These are phyloP conservation scores for Halichondria panicea DNA, from an alignment of 37 sponge, comb jelly and placozoan genomes.

Conservation along the genomic window DNA sequence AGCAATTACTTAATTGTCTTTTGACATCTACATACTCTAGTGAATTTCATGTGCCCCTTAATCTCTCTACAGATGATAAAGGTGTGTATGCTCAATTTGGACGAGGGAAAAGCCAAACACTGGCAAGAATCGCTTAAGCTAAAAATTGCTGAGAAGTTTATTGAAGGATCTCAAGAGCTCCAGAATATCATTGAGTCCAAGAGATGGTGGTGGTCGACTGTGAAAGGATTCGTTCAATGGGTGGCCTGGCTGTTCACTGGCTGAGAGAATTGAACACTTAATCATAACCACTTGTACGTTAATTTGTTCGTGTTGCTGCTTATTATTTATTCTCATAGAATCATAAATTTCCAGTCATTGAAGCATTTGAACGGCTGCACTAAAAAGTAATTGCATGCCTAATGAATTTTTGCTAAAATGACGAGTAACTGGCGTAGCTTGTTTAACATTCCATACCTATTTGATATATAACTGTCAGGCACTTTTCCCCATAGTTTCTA, in stretches of 20 bases:
- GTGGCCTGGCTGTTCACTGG: slow-evolving; percentile 33
- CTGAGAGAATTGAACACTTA: not conserved
- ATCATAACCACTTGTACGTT: no score
- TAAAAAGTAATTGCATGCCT: no score
- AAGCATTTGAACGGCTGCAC: no score
- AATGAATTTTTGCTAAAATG: no score
- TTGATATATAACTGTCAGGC: no score
- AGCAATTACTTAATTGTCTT: not conserved
- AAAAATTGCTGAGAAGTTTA: slow-evolving; percentile 58
- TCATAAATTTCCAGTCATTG: no score
- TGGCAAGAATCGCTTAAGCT: slow-evolving; percentile 59
- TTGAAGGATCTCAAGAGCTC: slow-evolving; percentile 37
- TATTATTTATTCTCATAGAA: no score
- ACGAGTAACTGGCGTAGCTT: no score
- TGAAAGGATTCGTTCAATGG: slow-evolving; percentile 82
- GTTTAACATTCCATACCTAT: no score
- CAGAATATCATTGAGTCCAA: slow-evolving; percentile 56
- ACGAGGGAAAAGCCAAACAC: slow-evolving; percentile 72
- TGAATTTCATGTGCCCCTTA: not conserved
- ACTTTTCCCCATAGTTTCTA: no score
- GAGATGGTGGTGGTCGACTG: slow-evolving; percentile 59
- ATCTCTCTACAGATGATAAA: slow-evolving; percentile 57
- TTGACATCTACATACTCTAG: not conserved
- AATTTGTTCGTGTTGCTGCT: no score
- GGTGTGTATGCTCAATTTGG: slow-evolving; percentile 73